Evolutionary conservation across 2,797 vertebrate genomes (phyloP).

Genomic region (Gobio occitaniae): DNA sequence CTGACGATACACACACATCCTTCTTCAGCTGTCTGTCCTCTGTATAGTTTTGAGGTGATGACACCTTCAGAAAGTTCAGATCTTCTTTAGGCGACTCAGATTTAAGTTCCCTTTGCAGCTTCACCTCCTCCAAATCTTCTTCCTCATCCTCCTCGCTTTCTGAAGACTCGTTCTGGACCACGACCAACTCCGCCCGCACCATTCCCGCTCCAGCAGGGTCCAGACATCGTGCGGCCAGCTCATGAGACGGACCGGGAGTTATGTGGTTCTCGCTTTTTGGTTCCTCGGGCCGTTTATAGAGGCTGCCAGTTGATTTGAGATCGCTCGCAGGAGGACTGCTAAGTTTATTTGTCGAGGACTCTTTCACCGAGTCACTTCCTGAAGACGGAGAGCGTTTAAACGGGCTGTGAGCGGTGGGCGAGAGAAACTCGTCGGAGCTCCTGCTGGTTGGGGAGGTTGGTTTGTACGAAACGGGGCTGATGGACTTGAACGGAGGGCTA

Average conservation of each 20-base stretch:
- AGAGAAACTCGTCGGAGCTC: slow-evolving; percentile 57
- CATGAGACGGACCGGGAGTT: slow-evolving; percentile 53
- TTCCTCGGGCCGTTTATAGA: slow-evolving; percentile 66
- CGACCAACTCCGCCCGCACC: slow-evolving; percentile 81
- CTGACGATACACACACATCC: neutral
- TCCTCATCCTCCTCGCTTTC: slow-evolving; percentile 80
- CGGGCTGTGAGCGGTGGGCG: slow-evolving; percentile 54
- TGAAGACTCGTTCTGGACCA: slow-evolving; percentile 85
- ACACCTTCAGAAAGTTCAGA: slow-evolving; percentile 54
- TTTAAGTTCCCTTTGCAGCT: slow-evolving; percentile 53
- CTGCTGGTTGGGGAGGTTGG: slow-evolving; percentile 59
- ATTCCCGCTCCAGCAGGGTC: slow-evolving; percentile 68
- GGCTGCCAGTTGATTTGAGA: slow-evolving; percentile 60
- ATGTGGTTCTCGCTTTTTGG: slow-evolving; percentile 58
- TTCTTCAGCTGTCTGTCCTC: slow-evolving; percentile 44
- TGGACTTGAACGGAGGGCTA: slow-evolving; percentile 60
- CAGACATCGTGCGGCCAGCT: slow-evolving; percentile 63
- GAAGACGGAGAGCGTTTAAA: slow-evolving; percentile 66
- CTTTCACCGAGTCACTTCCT: slow-evolving; percentile 67
- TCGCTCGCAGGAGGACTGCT: slow-evolving; percentile 68
- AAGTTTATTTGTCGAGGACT: slow-evolving; percentile 63
- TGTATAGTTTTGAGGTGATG: slow-evolving; percentile 40
- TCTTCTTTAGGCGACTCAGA: slow-evolving; percentile 52
- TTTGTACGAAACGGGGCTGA: slow-evolving; percentile 63
- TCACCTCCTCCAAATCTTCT: slow-evolving; percentile 69